These are phyloP conservation scores for Microctenopoma steveboyesi DNA, from an alignment of 2,797 vertebrate species.

Conservation along the genomic window DNA sequence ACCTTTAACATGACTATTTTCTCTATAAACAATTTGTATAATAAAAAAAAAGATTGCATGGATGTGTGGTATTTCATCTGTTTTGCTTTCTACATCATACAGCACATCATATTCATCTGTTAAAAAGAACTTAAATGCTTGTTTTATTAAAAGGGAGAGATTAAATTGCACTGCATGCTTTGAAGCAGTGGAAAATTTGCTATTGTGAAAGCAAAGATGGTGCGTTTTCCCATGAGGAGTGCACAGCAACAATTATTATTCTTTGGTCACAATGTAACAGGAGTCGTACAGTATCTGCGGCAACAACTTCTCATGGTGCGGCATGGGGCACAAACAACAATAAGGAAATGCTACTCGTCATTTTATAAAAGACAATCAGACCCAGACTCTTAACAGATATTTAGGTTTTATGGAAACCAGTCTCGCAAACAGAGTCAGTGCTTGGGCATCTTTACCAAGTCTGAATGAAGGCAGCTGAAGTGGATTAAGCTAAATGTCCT, in stretches of 20 bases:
- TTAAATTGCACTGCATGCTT: conserved; percentile 47
- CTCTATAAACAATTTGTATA: conserved; percentile 28
- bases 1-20: conserved; percentile 20
- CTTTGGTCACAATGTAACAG: conserved; percentile 40
- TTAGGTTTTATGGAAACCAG: conserved; percentile 85
- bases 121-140: conserved; percentile 47
- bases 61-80: conserved; percentile 33
- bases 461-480: conserved; percentile 85
- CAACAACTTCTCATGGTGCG: conserved; percentile 56
- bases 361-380: conserved; percentile 79
- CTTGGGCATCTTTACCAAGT: conserved; percentile 78
- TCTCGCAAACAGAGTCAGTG: conserved; percentile 71
- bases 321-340: conserved; percentile 61
- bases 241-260: conserved; percentile 22
- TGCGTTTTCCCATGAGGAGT: conserved; percentile 41
- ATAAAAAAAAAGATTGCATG: conserved; percentile 25
- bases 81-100: conserved; percentile 32
- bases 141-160: conserved; percentile 35
- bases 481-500: conserved; percentile 85
- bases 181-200: conserved; percentile 49
- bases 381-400: conserved; percentile 84
- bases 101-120: conserved; percentile 41
- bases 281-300: conserved; percentile 54
- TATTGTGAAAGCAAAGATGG: conserved; percentile 49
- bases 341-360: conserved; percentile 85